Base-by-base conservation (phyloP, 1,140 invertebrate species). In the Drosophila neocordata region DNA sequence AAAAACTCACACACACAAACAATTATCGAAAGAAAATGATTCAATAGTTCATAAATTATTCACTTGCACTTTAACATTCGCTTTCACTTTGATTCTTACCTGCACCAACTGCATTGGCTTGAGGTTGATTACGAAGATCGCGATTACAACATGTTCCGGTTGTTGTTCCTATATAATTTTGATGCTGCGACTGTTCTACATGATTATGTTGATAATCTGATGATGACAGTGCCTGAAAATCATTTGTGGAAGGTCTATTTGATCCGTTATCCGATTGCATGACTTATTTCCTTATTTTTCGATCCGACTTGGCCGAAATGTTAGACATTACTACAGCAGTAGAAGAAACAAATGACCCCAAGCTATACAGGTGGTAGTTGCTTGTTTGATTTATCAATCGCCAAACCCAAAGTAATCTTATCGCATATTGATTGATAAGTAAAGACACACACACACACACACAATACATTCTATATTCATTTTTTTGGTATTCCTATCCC, bases 361-460 rank as follows among this genome's bases (percentile, higher is more conserved):
- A 59, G 60, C 73, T 27, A 73, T 62, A 78, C 58, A 69, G 67
- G 71, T 82, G 41, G 41, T 48, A 48, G 15, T 20, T 48, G 52
- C 41, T 13, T 34, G 44, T 69, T 37, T 51, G 38, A 55, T 12
- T 70, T 77, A 84, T 67, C 77, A 63, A 74, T 81, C 6, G 64
- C 31, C 8, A 18, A 48, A 48, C 15, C 27, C 20, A 13, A 48
- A 68, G 58, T 61, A 74, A 85, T 81, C 82, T 87, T 84, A 84
- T 84, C 81, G 69, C 60, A 15, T 56, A 71, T 66, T 66, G 82
- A 85, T 87, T 81, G 78, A 81, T 77, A 77, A 75, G 51, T 48
- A 31, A 57, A 66, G 56, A 68, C 55, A 48, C 15, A 48, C 2
- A 48, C 27, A 31, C 27, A 31, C 27, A 31, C 27, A 31, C 6